A percentile compares a stretch with the other conserved stretches of the same genome.
phyloP scores from a whole-genome alignment of 2,113 vertebrate species.

The Columba janthina region DNA sequence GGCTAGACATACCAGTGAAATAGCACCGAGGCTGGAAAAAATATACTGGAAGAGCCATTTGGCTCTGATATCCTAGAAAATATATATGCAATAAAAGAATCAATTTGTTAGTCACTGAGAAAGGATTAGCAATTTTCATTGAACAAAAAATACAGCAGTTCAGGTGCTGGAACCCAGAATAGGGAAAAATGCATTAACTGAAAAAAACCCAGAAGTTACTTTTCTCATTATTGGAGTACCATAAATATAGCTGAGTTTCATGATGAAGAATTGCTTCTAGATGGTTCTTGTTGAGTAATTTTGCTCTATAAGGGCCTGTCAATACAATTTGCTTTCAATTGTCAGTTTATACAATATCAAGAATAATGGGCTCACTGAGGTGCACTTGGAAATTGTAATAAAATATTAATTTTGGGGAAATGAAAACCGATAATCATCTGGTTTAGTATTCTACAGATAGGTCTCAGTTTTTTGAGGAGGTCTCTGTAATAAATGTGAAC shows the following conservation, averaged over 20 bases:
- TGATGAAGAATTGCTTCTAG: constrained; percentile 23
- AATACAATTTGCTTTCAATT: constrained; percentile 55
- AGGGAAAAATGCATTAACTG: background rate
- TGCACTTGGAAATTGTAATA: constrained; percentile 24
- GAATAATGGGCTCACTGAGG: constrained; percentile 22
- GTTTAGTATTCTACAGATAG: background rate
- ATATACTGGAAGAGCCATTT: background rate
- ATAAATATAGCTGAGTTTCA: constrained; percentile 35
- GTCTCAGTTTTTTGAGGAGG: background rate
- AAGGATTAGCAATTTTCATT: background rate
- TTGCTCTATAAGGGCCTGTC: constrained; percentile 27
- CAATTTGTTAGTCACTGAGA: background rate
- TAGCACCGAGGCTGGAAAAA: background rate
- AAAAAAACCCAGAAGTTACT: background rate
- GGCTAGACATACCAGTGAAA: background rate
- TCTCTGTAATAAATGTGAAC: background rate
- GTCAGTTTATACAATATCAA: constrained; percentile 23
- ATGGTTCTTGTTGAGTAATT: constrained; percentile 35
- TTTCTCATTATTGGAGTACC: background rate
- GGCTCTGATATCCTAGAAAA: background rate
- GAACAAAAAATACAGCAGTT: background rate
- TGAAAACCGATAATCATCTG: constrained; percentile 17
- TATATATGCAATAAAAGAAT: background rate
- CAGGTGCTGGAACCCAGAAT: background rate
- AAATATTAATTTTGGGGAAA: constrained; percentile 34